A percentile compares a stretch with the other conserved stretches of the same genome.
phyloP scores from a whole-genome alignment of 2,113 vertebrate species.

The Okapia johnstoni region DNA sequence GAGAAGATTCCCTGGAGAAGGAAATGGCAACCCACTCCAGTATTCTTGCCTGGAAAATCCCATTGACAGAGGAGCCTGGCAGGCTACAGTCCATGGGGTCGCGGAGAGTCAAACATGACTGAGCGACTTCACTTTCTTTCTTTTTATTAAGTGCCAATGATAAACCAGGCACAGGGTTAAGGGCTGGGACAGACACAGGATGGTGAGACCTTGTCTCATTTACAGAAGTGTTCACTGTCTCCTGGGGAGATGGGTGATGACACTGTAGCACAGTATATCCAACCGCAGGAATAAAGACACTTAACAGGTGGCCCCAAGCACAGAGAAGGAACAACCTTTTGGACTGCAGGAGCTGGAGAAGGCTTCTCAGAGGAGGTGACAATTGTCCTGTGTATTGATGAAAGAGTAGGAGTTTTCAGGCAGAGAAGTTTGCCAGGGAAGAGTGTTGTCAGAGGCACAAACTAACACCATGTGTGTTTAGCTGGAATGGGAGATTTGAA shows the following conservation, averaged over 20 bases:
- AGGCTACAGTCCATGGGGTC: neutral
- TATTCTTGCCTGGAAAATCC: neutral
- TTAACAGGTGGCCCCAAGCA: neutral
- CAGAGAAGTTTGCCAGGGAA: neutral
- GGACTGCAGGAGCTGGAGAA: neutral
- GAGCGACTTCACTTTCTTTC: neutral
- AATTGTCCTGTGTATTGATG: neutral
- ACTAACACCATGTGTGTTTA: neutral
- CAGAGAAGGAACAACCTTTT: neutral
- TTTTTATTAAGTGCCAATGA: neutral
- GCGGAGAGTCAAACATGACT: neutral
- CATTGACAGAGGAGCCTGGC: neutral
- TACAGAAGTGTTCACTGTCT: neutral
- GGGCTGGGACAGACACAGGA: neutral
- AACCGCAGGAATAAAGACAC: neutral
- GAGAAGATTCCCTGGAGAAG: neutral
- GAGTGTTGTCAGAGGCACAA: neutral
- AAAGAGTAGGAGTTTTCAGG: neutral
- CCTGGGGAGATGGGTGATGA: neutral
- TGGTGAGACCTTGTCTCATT: neutral
- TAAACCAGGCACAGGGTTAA: neutral
- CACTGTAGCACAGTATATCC: neutral
- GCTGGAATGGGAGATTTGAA: neutral
- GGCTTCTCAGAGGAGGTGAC: neutral
- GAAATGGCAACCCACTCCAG: neutral